Evolutionary conservation across 2,113 vertebrate species (phyloP), one percentile per base, ranked within the genome.

Genomic region (Emydura subglobosa): DNA sequence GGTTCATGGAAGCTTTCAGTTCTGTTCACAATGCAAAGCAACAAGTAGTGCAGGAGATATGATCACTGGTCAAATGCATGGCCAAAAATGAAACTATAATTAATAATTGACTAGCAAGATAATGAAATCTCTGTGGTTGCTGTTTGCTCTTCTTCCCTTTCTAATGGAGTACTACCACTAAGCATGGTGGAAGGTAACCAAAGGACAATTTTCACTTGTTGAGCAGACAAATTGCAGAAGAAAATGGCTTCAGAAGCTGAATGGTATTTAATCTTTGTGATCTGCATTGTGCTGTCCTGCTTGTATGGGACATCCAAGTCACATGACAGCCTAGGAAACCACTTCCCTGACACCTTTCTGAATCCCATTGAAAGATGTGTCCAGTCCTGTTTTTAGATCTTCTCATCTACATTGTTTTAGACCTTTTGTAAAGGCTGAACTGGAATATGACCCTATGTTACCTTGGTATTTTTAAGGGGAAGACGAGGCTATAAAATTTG

Each of bases 51-150:
- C 19, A 4, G 88, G 91, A 93, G 50, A 0, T 0, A 2, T 39
- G 84, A 81, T 88, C 0, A 1, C 17, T 81, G 87, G 89, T 95
- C 96, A 86, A 3, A n/a, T 2, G 42, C 89, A 50, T 1, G 1
- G 82, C 93, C 82, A 85, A 86, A 25, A 78, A 6, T 50, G 65
- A 74, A 89, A 9, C 44, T 0, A 0, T 2, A 0, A 95, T 97
- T 96, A 97, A 97, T 97, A 53, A 97, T 96, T 97, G 94, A 93
- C 95, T 2, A 61, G 85, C 5, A 95, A 94, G 95, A 88, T 89
- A 93, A 94, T 24, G 82, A 74, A 49, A 2, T 0, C 7, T 82
- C 91, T 21, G 13, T 39, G 85, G 79, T 87, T 11, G 8, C 86
- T 17, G 84, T 11, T 85, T 55, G 92, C 93, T 55, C 27, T 42